Conservation (phyloP, 2,797 vertebrate species). For the Columba guinea region DNA sequence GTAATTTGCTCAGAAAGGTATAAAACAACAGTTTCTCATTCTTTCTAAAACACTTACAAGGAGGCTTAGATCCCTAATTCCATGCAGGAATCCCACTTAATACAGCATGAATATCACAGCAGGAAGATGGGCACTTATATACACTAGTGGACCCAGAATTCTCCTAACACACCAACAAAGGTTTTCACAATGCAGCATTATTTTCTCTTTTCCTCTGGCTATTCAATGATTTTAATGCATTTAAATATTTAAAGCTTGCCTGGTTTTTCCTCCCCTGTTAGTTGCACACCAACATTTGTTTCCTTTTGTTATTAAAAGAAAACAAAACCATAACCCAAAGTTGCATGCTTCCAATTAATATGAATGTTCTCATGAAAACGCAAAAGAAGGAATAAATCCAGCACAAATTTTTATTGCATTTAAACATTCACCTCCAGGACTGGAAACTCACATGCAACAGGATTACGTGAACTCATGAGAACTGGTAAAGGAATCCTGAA, state of each 20-base stretch:
- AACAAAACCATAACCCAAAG: constrained; percentile 37
- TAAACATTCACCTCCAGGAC: constrained; percentile 38
- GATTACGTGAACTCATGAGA: background rate
- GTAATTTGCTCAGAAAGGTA: background rate
- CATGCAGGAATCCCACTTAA: background rate
- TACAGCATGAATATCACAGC: background rate
- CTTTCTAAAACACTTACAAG: background rate
- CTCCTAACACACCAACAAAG: background rate
- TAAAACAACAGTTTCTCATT: background rate
- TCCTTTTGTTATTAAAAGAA: constrained; percentile 66
- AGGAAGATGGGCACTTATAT: background rate
- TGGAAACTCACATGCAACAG: background rate
- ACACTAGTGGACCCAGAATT: background rate
- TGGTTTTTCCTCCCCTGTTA: background rate
- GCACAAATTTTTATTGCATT: constrained; percentile 30
- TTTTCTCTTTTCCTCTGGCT: constrained; percentile 9
- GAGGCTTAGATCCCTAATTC: background rate
- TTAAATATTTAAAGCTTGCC: constrained; percentile 40
- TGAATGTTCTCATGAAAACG: constrained; percentile 39
- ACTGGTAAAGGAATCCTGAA: background rate
- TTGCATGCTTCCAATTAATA: constrained; percentile 56
- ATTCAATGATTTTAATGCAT: constrained; percentile 34
- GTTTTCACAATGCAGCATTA: background rate
- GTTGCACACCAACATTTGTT: constrained; percentile 32
- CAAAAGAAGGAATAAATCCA: constrained; percentile 37